Base-by-base conservation (phyloP, 1,140 invertebrate genomes). In the Drosophila truncata region DNA sequence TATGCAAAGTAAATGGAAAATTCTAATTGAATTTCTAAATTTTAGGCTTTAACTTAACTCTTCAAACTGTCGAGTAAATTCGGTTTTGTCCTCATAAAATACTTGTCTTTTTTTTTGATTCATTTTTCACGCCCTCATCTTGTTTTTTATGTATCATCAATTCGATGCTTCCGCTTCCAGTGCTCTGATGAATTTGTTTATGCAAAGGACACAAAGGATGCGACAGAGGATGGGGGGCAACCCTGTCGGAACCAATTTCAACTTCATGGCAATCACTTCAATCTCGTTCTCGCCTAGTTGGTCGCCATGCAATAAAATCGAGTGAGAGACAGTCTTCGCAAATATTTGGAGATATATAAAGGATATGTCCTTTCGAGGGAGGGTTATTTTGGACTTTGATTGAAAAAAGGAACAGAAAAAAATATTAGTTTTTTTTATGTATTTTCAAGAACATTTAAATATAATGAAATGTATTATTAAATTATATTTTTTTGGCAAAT, bases 111-210 rank as follows among this genome's bases (percentile, higher is more conserved):
- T 29, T 61, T 13, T 9, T 27, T 18, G 39, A 23, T 44, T 27
- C 47, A 44, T 27, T 37, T 72, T 61, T 27, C 6, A 29, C 57
- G 14, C 13, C 25, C 31, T 16, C 20, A 31, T 54, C 49, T 54
- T 46, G 35, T 33, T 42, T 65, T 75, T 58, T 77, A 41, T 60
- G 63, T 59, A 64, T 59, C 78, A 80, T 76, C 78, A 75, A 80
- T 76, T 76, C 55, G 76, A 35, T 16, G 52, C 20, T 66, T 58
- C 46, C 31, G 33, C 10, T 49, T 58, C 41, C 58, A 29, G 10
- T 35, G 18, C 49, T 49, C 60, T 69, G 75, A 82, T 82, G 80
- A 82, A 83, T 82, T 82, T 82, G 81, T 55, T 64, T 72, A 82
- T 77, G 79, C 79, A 70, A 70, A 70, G 66, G 63, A 66, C 62